phyloP scores from a whole-genome alignment of 2,797 vertebrate species.

The Typhlichthys eigenmanni region DNA sequence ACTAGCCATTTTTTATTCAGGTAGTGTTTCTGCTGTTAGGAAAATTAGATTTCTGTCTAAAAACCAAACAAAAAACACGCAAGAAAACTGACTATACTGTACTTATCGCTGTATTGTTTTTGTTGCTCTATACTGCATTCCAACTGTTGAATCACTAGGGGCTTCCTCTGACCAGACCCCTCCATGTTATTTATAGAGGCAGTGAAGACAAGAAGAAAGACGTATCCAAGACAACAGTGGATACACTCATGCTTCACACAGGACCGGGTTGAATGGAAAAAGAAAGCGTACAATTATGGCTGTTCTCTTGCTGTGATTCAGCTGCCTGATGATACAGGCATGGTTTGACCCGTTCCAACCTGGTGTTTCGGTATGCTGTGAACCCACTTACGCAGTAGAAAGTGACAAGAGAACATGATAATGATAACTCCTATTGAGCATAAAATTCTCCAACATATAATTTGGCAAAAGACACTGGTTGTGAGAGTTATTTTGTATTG shows the following conservation, averaged over 20 bases:
- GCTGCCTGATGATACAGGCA: constrained; percentile 67
- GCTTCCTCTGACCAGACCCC: constrained; percentile 68
- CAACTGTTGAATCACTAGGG: constrained; percentile 71
- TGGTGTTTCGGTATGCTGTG: too few species aligned
- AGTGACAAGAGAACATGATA: constrained; percentile 13
- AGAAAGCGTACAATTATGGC: constrained; percentile 68
- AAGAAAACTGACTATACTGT: too few species aligned
- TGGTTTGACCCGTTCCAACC: constrained; percentile 29
- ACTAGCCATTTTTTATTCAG: constrained; percentile 16
- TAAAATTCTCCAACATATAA: too few species aligned
- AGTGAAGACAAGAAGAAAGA: constrained; percentile 66
- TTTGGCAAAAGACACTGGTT: too few species aligned
- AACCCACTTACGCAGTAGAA: constrained; percentile 2
- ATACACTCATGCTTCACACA: constrained; percentile 67
- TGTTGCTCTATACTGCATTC: constrained; percentile 53
- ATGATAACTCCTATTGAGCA: too few species aligned
- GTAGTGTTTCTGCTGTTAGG: neutral
- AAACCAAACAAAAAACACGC: too few species aligned
- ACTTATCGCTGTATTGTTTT: constrained; percentile 6
- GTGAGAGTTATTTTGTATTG: too few species aligned
- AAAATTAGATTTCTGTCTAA: too few species aligned
- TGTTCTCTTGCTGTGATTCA: constrained; percentile 59
- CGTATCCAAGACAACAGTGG: constrained; percentile 80
- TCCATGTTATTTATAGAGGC: constrained; percentile 75
- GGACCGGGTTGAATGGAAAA: constrained; percentile 58